Percentiles rank a stretch among this genome's conserved stretches.
Evolutionary conservation across 2,888 invertebrate species (phyloP).

Genomic region (Agrotis puta): DNA sequence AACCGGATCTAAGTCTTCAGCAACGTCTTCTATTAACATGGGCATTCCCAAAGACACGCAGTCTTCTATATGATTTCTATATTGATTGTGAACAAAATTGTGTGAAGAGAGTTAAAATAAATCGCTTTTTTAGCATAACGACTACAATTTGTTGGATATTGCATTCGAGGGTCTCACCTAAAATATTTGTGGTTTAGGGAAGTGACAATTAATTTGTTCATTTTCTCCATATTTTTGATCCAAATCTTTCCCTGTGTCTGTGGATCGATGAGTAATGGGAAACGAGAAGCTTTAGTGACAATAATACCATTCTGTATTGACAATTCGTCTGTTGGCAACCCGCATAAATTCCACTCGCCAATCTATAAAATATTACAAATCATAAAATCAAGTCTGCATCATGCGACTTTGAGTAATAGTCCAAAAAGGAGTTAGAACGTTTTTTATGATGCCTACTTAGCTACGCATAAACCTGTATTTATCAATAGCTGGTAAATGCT

Average conservation of each 20-base stretch:
- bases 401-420: neutral
- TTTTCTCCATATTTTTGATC: constrained; percentile 96
- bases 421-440: neutral
- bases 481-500: no score
- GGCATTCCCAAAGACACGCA: constrained; percentile 95
- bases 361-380: constrained; percentile 86
- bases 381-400: neutral
- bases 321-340: constrained; percentile 96
- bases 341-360: constrained; percentile 97
- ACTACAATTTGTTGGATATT: neutral
- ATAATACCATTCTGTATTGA: constrained; percentile 98
- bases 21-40: constrained; percentile 96
- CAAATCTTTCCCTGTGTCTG: constrained; percentile 98
- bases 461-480: no score
- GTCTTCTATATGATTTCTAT: constrained; percentile 96
- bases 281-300: constrained; percentile 95
- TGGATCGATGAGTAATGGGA: constrained; percentile 96
- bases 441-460: no score
- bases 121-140: neutral
- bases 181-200: constrained; percentile 93
- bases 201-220: constrained; percentile 92
- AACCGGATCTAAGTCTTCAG: constrained; percentile 96
- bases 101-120: neutral
- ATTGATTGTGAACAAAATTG: constrained; percentile 73
- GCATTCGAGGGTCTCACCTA: constrained; percentile 78